Conservation (phyloP, 2,113 vertebrate genomes). For the Malurus cyaneus region DNA sequence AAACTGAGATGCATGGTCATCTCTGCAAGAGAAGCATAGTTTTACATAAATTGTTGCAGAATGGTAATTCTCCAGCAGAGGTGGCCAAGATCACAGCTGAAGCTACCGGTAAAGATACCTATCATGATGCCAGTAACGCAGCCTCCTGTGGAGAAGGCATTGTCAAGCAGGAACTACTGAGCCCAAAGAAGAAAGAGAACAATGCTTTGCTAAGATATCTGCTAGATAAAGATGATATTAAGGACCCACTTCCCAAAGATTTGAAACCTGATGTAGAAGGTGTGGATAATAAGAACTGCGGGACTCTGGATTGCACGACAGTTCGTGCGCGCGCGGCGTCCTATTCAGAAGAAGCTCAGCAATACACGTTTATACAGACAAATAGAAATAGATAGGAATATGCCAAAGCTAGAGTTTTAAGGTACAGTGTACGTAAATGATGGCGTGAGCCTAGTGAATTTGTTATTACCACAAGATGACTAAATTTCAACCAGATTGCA, state of each 20-base stretch:
- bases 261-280: slow-evolving; percentile 87
- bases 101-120: slow-evolving; percentile 86
- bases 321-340: too few relatives aligned
- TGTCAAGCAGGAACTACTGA: slow-evolving; percentile 87
- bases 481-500: too few relatives aligned
- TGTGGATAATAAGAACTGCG: slow-evolving; percentile 78
- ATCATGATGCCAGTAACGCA: slow-evolving; percentile 52
- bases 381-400: too few relatives aligned
- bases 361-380: too few relatives aligned
- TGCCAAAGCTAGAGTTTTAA: too few relatives aligned
- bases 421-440: too few relatives aligned
- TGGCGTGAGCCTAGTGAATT: too few relatives aligned
- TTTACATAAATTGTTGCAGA: slow-evolving; percentile 95
- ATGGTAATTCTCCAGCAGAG: slow-evolving; percentile 95
- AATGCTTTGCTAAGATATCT: slow-evolving; percentile 90
- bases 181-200: slow-evolving; percentile 92
- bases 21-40: slow-evolving; percentile 97
- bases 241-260: slow-evolving; percentile 81
- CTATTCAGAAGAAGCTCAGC: too few relatives aligned
- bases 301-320: too few relatives aligned
- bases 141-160: slow-evolving; percentile 63
- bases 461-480: too few relatives aligned
- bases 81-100: slow-evolving; percentile 95
- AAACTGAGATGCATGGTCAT: too few relatives aligned
- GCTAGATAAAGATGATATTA: slow-evolving; percentile 92